Conservation (phyloP, 2,113 vertebrate species). For the Thymallus thymallus region DNA sequence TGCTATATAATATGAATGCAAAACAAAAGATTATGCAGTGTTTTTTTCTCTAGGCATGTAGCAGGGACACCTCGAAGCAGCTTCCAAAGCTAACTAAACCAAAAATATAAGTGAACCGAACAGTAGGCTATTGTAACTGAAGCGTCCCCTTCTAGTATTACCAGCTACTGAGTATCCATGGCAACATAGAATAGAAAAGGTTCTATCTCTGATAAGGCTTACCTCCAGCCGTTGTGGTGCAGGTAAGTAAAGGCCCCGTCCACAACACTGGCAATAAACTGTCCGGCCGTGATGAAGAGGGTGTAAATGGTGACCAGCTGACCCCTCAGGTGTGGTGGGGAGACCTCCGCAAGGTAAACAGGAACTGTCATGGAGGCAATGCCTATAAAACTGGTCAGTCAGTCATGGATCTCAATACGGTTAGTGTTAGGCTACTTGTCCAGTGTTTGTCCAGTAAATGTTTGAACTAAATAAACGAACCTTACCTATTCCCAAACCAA, state of each 20-base stretch:
- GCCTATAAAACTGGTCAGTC: conserved; percentile 65
- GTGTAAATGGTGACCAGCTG: conserved; percentile 93
- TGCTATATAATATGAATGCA: too few relatives aligned
- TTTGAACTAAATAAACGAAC: conserved; percentile 16
- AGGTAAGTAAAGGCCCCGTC: conserved; percentile 95
- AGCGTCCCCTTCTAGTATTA: too few relatives aligned
- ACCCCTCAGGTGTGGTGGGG: conserved; percentile 87
- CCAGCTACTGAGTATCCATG: too few relatives aligned
- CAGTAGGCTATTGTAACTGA: too few relatives aligned
- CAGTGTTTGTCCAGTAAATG: too few relatives aligned
- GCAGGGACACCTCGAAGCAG: not conserved
- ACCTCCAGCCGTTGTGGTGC: conserved; percentile 89
- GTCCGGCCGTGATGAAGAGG: conserved; percentile 96
- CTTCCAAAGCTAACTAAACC: too few relatives aligned
- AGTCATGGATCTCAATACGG: too few relatives aligned
- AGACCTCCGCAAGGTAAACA: conserved; percentile 95
- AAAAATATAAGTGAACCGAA: too few relatives aligned
- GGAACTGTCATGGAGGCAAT: conserved; percentile 96
- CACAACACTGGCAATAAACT: conserved; percentile 90
- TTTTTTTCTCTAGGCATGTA: too few relatives aligned
- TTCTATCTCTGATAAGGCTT: not conserved
- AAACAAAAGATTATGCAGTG: too few relatives aligned
- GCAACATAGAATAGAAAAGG: too few relatives aligned
- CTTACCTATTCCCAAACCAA: conserved; percentile 94
- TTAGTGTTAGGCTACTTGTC: too few relatives aligned